These are phyloP conservation scores for Schizothorax lantsangensis DNA, from an alignment of 2,797 vertebrate species.

Conservation along the genomic window DNA sequence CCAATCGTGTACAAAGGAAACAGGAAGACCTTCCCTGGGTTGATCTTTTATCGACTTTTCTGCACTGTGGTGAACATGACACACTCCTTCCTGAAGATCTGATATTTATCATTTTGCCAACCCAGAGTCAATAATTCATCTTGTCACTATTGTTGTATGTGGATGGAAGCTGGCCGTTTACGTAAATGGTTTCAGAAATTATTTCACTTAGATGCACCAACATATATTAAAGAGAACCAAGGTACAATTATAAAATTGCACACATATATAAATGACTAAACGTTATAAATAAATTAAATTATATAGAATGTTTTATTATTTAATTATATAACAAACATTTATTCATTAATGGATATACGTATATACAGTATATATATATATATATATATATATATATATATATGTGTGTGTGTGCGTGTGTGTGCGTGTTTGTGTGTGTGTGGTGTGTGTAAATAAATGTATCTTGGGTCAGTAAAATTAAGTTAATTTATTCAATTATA, in stretches of 20 bases:
- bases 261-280: neutral
- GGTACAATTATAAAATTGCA: neutral
- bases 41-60: slow-evolving; percentile 36
- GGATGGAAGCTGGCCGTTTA: neutral
- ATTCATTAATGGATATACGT: too few species aligned
- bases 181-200: neutral
- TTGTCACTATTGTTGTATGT: slow-evolving; percentile 7
- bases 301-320: neutral
- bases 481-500: too few species aligned
- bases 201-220: neutral
- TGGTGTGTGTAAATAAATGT: too few species aligned
- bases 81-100: slow-evolving; percentile 24
- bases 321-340: too few species aligned
- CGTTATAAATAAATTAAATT: neutral
- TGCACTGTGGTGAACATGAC: slow-evolving; percentile 32
- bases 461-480: too few species aligned
- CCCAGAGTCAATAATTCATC: slow-evolving; percentile 27
- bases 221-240: neutral
- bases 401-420: too few species aligned
- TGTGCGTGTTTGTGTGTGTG: too few species aligned
- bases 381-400: too few species aligned
- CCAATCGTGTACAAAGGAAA: slow-evolving; percentile 37
- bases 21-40: slow-evolving; percentile 11
- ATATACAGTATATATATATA: too few species aligned
- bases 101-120: slow-evolving; percentile 35